phyloP scores from a whole-genome alignment of 2,113 vertebrate species.

The Melanerpes aurifrons region DNA sequence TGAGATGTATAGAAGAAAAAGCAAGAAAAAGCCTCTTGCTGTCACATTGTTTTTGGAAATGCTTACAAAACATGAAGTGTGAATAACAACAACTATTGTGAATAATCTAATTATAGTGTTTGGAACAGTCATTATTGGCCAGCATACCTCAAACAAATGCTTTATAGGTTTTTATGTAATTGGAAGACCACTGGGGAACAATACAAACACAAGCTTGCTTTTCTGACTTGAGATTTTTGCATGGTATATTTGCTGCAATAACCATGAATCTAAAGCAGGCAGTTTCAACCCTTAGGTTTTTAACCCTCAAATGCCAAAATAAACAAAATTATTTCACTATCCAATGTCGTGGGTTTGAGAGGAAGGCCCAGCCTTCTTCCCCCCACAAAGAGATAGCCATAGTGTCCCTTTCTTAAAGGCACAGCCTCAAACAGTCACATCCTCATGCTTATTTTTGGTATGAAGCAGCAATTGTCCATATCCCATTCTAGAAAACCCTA shows the following conservation, averaged over 20 bases:
- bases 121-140: slow-evolving; percentile 25
- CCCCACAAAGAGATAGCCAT: too few species aligned
- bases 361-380: too few species aligned
- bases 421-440: too few species aligned
- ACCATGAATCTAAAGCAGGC: slow-evolving; percentile 44
- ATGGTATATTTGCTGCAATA: slow-evolving; percentile 30
- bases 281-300: slow-evolving; percentile 21
- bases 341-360: too few species aligned
- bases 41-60: neutral
- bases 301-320: slow-evolving; percentile 23
- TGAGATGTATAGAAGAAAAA: neutral
- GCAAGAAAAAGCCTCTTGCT: neutral
- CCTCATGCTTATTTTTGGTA: neutral
- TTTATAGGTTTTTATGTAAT: slow-evolving; percentile 17
- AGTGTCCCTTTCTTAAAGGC: too few species aligned
- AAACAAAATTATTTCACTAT: neutral
- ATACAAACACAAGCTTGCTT: slow-evolving; percentile 43
- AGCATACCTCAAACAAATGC: neutral
- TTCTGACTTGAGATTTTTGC: slow-evolving; percentile 4
- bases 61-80: neutral
- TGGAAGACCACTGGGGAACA: neutral
- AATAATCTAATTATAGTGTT: neutral
- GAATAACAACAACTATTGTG: neutral
- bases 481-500: slow-evolving; percentile 31
- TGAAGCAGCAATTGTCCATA: neutral